A percentile compares a stretch with the other conserved stretches of the same genome.
Evolutionary conservation across 2,888 invertebrate genomes (phyloP).

Genomic region (Gari tellinella): DNA sequence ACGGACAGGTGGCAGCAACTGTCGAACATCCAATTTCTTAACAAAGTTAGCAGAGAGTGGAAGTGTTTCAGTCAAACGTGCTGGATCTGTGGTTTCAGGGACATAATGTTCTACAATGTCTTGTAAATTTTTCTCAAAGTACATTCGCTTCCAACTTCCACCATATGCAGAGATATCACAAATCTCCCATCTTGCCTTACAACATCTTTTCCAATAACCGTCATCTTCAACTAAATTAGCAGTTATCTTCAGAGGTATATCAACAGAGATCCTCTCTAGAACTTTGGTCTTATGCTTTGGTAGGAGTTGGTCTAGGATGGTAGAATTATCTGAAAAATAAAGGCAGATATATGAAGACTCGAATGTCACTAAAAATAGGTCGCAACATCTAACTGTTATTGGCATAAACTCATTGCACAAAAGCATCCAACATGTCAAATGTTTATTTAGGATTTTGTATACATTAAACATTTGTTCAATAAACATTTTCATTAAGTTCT

Average conservation of each 20-base stretch:
- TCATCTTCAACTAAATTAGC: slow-evolving; percentile 84
- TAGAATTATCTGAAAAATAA: slow-evolving; percentile 81
- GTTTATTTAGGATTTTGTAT: too few species aligned
- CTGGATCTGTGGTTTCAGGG: slow-evolving; percentile 81
- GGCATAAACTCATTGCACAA: too few species aligned
- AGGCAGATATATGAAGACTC: too few species aligned
- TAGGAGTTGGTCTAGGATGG: slow-evolving; percentile 79
- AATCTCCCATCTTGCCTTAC: slow-evolving; percentile 82
- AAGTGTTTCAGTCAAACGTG: slow-evolving; percentile 79
- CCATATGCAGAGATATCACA: slow-evolving; percentile 83
- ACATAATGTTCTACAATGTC: slow-evolving; percentile 83
- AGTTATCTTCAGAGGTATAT: slow-evolving; percentile 83
- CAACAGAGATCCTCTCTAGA: slow-evolving; percentile 80
- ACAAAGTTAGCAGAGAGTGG: slow-evolving; percentile 81
- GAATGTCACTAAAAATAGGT: too few species aligned
- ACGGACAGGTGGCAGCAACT: slow-evolving; percentile 84
- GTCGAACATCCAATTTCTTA: slow-evolving; percentile 79
- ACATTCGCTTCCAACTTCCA: slow-evolving; percentile 84
- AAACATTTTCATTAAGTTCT: too few species aligned
- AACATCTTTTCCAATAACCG: slow-evolving; percentile 84
- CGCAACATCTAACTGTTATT: too few species aligned
- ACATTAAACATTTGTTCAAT: too few species aligned
- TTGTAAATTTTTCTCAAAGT: slow-evolving; percentile 83
- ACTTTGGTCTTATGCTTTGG: slow-evolving; percentile 81
- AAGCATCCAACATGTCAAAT: too few species aligned